Evolutionary conservation across 2,797 vertebrate genomes (phyloP).

Genomic region (Pachyuromys duprasi): DNA sequence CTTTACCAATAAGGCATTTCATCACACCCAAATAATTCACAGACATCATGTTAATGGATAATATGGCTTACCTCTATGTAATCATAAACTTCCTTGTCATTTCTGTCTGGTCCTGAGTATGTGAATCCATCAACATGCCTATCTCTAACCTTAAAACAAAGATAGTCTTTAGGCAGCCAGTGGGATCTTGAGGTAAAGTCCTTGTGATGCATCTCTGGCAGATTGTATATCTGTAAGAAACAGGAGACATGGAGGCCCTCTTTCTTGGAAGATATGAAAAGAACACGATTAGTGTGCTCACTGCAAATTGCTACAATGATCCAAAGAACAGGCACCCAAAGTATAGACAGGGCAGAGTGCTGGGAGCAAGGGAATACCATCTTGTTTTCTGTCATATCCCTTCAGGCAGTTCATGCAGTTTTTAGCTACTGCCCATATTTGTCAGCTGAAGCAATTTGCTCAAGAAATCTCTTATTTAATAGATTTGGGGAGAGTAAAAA

Average conservation of each 20-base stretch:
- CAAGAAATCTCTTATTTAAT: not conserved
- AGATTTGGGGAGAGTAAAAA: not conserved
- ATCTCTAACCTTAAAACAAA: too few species aligned
- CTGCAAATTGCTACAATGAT: not conserved
- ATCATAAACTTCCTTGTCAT: not conserved
- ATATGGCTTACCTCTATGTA: not conserved
- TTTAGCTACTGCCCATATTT: not conserved
- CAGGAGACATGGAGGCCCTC: not conserved
- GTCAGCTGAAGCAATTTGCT: not conserved
- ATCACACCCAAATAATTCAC: not conserved
- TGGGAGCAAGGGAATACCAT: too few species aligned
- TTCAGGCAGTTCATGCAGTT: not conserved
- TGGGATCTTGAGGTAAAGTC: too few species aligned
- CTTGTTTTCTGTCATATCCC: not conserved
- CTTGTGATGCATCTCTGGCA: not conserved
- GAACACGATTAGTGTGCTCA: not conserved
- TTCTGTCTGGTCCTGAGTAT: accelerated
- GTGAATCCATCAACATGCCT: accelerated
- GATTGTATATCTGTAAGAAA: not conserved
- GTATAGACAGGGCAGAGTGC: not conserved
- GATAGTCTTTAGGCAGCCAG: accelerated
- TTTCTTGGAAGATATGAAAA: not conserved
- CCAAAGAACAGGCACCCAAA: not conserved
- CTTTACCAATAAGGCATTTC: not conserved
- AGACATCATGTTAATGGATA: too few species aligned